These are phyloP conservation scores for Trissolcus brochymenae DNA, from an alignment of 2,888 invertebrate genomes.

Conservation along the genomic window DNA sequence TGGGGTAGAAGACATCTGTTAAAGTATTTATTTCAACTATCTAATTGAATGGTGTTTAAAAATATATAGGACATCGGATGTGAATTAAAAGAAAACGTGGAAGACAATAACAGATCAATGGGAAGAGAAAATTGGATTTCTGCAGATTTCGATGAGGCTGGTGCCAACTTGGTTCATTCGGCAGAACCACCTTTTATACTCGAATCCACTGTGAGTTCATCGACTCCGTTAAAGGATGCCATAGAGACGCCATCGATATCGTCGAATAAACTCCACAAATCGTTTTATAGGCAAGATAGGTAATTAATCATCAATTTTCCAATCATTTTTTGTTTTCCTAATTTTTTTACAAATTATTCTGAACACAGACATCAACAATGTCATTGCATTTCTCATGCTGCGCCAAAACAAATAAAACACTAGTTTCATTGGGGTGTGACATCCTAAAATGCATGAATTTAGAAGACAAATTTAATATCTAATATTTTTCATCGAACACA, in stretches of 20 bases:
- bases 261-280: conserved; percentile 61
- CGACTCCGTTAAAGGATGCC: conserved; percentile 59
- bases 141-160: conserved; percentile 35
- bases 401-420: too few relatives aligned
- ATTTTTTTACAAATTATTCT: too few relatives aligned
- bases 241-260: conserved; percentile 58
- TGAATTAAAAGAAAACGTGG: conserved; percentile 54
- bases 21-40: background rate
- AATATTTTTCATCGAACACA: too few relatives aligned
- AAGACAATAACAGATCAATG: conserved; percentile 41
- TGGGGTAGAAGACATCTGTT: background rate
- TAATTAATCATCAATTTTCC: conserved; percentile 30
- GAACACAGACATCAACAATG: too few relatives aligned
- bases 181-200: conserved; percentile 53
- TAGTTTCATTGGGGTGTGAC: too few relatives aligned
- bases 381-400: too few relatives aligned
- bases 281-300: conserved; percentile 49
- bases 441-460: too few relatives aligned
- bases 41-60: background rate
- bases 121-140: conserved; percentile 47
- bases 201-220: conserved; percentile 53
- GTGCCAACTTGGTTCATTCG: conserved; percentile 45
- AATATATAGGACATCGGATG: conserved; percentile 36
- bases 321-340: too few relatives aligned
- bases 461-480: too few relatives aligned